Base-by-base conservation (phyloP, 2,888 invertebrate genomes). In the Drosophila gaucha region DNA sequence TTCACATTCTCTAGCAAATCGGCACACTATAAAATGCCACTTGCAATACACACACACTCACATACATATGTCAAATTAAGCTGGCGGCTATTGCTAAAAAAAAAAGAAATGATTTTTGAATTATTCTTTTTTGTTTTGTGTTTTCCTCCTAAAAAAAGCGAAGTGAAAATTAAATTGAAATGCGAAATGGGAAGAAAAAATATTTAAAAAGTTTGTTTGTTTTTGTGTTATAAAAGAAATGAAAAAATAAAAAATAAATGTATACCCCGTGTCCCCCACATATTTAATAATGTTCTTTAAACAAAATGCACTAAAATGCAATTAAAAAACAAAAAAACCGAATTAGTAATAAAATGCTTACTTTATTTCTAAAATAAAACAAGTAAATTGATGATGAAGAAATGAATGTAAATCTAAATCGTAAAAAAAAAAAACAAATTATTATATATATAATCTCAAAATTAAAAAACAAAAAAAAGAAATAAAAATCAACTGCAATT, bases 281-380 rank as follows among this genome's bases (percentile, higher is more conserved):
- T 79, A 86, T 84, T 82, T 67, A 80, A 75, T 76, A 82, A 78
- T 84, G 80, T 82, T 86, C 80, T 78, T 80, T 66, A 75, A 78
- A 72, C 60, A 82, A 78, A 64, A 74, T 80, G 78, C 77, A 84
- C 76, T 69, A 71, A 77, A 74, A 63, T 87, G 85, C 86, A 86
- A 79, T 74, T 76, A 52, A 76, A 74, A 69, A 59, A 57, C 35
- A 54, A 47, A 54, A 70, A 75, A 74, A 57, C 76, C 76, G 62
- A 86, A 86, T 76, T 78, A 83, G 83, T 75, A 83, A 83, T 80
- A 73, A 86, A 79, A 84, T 87, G 86, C 86, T 84, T 86, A 89
- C 86, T 87, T 88, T 88, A 86, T 89, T 88, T 89, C 80, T 78
- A 79, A 86, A 86, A 86, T 86, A 86, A 89, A 86, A 77, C 86